Base-by-base conservation (phyloP, 35 echinoderm and acorn worm genomes). In the Apostichopus californicus region DNA sequence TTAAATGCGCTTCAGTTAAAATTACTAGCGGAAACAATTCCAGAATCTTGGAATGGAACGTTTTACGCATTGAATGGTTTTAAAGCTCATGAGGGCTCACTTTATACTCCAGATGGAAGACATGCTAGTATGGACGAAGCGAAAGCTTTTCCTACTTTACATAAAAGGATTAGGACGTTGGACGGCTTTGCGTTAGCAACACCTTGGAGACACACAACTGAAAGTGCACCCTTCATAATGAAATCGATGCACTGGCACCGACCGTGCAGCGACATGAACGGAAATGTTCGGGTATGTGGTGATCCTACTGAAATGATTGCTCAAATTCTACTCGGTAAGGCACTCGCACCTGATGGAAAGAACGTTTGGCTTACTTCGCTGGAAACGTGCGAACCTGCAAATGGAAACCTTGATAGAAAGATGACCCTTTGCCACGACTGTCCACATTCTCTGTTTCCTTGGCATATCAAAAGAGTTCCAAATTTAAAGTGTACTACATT, bases 221-320 rank as follows among this genome's bases (percentile, higher is more conserved):
- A 88, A 60, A 4, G 1, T 3, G 9, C 86, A 10, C 86, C 86
- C 9, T 26, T 68, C 9, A 12, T 68, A 28, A 88, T 88, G 86
- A 26, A 20, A 14, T 26, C 58, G 5, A n/a, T 22, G 7, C 86
- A 88, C 15, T 88, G 86, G 86, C 86, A 88, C 52, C 5, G 65
- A 24, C 68, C 18, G 57, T 88, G 86, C 86, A 88, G 52, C 25
- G 86, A 88, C 8, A 20, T 17, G 11, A 25, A 88, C 14, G 86
- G 86, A 88, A 59, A 88, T 8, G 68, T 88, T 7, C 11, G 20
- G 10, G 86, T 88, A 8, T 88, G 86, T 88, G 46, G 86, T 7
- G 28, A 88, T 52, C n/a, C 86, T 20, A 88, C 86, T 8, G 86
- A 88, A 72, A 88, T 88, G 86, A 14, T 88, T 26, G 86, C 86